Evolutionary conservation across 2,888 invertebrate species (phyloP), one percentile per base, ranked within the genome.

Genomic region (Schizaphis graminum): DNA sequence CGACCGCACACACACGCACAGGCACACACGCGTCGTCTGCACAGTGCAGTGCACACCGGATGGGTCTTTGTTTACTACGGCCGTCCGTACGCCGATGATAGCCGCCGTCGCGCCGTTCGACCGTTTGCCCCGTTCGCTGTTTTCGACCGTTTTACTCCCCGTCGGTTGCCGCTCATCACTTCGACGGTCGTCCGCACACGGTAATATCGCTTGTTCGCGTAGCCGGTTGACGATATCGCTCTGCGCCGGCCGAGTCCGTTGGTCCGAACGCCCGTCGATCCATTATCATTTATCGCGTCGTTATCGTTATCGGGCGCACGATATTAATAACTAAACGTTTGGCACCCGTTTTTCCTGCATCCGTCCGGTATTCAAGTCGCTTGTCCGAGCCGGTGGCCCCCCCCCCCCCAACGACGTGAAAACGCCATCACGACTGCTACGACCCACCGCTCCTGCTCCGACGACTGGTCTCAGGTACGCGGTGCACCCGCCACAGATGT

Each of bases 1-100:
- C n/a, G 67, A n/a, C 67, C n/a, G 13, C 61, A n/a, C 61, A 67
- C 61, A 67, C 67, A 67, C 67, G 67, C 67, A n/a, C 67, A 67
- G 67, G 67, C n/a, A 67, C 67, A 67, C 67, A 67, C 67, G 67
- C 67, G 67, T 13, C n/a, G 16, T 35, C n/a, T 16, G 16, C 53
- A 53, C 53, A 53, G 53, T 53, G 67, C 53, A 53, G 53, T 53
- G 67, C 67, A 21, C 67, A 67, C 84, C 84, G 84, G 91, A 85
- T 56, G 84, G 91, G 91, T 85, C 91, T 91, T 91, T 91, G 91
- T 91, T 91, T 91, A 85, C 91, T 35, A 91, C 90, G 47, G 35
- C 28, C 90, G 41, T 44, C 47, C 11, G 41, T 53, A 88, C 24
- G 13, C 35, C 16, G 41, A 84, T 53, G 47, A 41, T 91, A 53